phyloP scores from a whole-genome alignment of 2,113 vertebrate genomes.

The Recurvirostra avosetta region DNA sequence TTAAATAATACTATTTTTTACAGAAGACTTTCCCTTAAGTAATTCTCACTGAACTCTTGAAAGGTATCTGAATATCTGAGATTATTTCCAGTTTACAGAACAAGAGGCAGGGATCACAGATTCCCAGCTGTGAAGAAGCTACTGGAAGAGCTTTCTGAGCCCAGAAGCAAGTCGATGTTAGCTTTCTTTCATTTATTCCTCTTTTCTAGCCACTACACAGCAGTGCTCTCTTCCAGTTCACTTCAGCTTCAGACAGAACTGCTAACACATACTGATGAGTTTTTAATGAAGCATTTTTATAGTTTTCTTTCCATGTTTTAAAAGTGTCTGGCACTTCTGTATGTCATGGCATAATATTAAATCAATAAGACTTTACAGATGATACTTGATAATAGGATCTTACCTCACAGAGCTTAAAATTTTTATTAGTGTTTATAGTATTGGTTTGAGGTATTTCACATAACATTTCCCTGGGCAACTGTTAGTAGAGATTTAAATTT shows the following conservation, averaged over 20 bases:
- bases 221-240: background rate
- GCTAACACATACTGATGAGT: background rate
- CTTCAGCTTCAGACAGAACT: background rate
- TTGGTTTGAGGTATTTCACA: slow-evolving; percentile 40
- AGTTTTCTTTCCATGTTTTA: background rate
- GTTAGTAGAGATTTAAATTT: slow-evolving; percentile 28
- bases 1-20: background rate
- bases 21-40: background rate
- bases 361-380: background rate
- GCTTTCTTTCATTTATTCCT: background rate
- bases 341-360: background rate
- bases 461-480: slow-evolving; percentile 15
- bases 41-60: background rate
- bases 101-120: background rate
- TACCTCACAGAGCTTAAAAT: background rate
- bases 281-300: background rate
- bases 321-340: background rate
- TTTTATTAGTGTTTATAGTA: slow-evolving; percentile 43
- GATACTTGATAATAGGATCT: slow-evolving; percentile 24
- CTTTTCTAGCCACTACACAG: background rate
- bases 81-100: background rate
- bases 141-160: background rate
- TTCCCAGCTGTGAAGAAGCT: background rate
- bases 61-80: background rate
- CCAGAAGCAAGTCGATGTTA: background rate